Evolutionary conservation across 2,113 vertebrate genomes (phyloP), one percentile per base, ranked within the genome.

Genomic region (Myrmecobius fasciatus): DNA sequence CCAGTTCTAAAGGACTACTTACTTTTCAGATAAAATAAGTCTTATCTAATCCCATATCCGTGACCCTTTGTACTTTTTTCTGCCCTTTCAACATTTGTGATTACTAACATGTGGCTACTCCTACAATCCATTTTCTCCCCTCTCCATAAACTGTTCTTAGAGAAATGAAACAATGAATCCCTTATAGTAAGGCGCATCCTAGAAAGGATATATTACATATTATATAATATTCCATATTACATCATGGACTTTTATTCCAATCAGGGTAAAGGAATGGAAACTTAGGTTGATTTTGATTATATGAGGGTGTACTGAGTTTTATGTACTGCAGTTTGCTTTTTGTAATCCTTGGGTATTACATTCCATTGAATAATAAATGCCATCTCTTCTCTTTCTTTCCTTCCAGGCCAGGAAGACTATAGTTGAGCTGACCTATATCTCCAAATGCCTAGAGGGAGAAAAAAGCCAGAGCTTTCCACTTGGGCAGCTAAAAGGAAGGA

Each of bases 1-100:
- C 98, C 98, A 98, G 98, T 98, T 98, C 98, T 98, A 97, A 98
- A 98, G 95, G 98, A 98, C 98, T 96, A 98, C 97, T 96, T 75
- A 83, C 67, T 83, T 83, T n/a, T 83, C 36, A 22, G 67, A 83
- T 83, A 83, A 83, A 83, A 83, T 43, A 83, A 95, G 96, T 97
- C 94, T 95, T 96, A 95, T 96, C 97, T 92, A 96, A 98, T 96
- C 97, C 95, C 97, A 95, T 83, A 97, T 95, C 93, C 96, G 96
- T 95, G 97, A 96, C 96, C 96, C 97, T 98, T 97, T 94, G 94
- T 96, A 97, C 97, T 98, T 96, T 94, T 98, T 97, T 94, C 95
- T 96, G 97, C 97, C 92, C 75, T 25, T 56, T 93, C 7, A 60
- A 83, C 92, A 94, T 96, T 97, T 31, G 91, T 52, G 91, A 91